Base-by-base conservation (phyloP, 2,888 invertebrate species). In the Brachynemurus nebulosus region DNA sequence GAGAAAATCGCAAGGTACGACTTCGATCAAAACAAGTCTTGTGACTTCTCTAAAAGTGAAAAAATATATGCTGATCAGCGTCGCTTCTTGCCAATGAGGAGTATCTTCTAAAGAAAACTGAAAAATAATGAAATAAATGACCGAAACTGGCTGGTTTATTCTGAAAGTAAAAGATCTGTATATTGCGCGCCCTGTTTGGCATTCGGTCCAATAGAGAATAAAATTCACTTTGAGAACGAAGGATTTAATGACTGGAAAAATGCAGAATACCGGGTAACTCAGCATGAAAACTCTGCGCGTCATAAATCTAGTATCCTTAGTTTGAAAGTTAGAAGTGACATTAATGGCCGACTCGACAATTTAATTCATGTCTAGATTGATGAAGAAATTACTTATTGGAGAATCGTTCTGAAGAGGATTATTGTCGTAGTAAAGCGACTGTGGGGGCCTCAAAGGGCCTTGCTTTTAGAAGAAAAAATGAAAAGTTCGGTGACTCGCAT, bases 241-340 rank as follows among this genome's bases (percentile, higher is more conserved):
- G 53, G 52, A 48, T 52, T 52, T 39, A 51, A 51, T 51, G 47
- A 52, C 36, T 51, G 53, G 52, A 52, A 52, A 50, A 51, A 53
- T 46, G 50, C 50, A 49, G 47, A 45, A 42, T 16, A 37, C 25
- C 49, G 49, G 46, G 46, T 49, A 44, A 44, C 44, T 47, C 39
- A 52, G 38, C 52, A 53, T 50, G 53, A 52, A 52, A 52, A 51
- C 46, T 52, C 49, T 50, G 45, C 46, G 14, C 41, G 39, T 49
- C 52, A 52, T 49, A 53, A 52, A 49, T n/a, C n/a, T n/a, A n/a
- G n/a, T n/a, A n/a, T n/a, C n/a, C n/a, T n/a, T n/a, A n/a, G n/a
- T n/a, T n/a, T n/a, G n/a, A n/a, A n/a, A n/a, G n/a, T n/a, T n/a
- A n/a, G n/a, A n/a, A n/a, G n/a, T n/a, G n/a, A n/a, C n/a, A n/a